These are phyloP conservation scores for Phalacrocorax pelagicus DNA, from an alignment of 2,113 vertebrate species.

Conservation along the genomic window DNA sequence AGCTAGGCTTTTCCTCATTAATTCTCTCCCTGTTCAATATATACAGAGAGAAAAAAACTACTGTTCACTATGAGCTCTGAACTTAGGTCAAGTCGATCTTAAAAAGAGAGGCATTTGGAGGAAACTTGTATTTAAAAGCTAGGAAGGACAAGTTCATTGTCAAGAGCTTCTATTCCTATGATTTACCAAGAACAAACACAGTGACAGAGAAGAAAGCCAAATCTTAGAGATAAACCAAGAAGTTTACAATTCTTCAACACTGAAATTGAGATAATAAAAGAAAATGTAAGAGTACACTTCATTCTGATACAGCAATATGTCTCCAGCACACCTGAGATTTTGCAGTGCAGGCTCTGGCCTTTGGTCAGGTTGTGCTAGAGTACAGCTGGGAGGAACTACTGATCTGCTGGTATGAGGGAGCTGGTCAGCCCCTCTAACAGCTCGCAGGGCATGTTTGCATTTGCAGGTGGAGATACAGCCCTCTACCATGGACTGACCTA, in stretches of 20 bases:
- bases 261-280: neutral
- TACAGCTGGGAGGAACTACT: neutral
- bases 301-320: neutral
- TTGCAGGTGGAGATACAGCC: neutral
- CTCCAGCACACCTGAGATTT: neutral
- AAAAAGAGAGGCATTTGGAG: neutral
- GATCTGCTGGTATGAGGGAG: neutral
- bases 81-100: neutral
- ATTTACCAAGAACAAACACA: neutral
- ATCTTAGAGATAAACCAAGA: neutral
- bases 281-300: neutral
- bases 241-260: neutral
- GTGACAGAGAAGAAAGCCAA: neutral
- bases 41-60: neutral
- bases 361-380: accelerated
- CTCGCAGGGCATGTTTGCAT: neutral
- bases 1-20: neutral
- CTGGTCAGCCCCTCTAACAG: neutral
- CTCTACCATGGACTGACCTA: neutral
- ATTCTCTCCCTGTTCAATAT: neutral
- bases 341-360: neutral
- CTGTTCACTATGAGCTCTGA: neutral
- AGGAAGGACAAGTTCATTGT: neutral
- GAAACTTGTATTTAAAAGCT: neutral
- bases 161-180: neutral